phyloP scores from a whole-genome alignment of 2,113 vertebrate genomes.

The Melanerpes formicivorus region DNA sequence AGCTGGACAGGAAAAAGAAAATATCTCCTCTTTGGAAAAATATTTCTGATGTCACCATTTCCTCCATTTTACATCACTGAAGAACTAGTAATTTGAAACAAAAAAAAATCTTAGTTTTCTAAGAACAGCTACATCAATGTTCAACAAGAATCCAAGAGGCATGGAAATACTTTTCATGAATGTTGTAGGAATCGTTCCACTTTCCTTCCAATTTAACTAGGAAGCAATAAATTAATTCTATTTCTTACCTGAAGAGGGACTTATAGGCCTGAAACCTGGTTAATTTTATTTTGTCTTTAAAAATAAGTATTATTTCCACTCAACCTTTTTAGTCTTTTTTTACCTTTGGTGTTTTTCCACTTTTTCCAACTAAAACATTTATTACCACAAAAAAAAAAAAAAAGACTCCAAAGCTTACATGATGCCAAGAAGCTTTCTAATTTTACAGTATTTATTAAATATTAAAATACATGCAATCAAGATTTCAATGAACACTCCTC shows the following conservation, averaged over 20 bases:
- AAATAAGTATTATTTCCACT: background rate
- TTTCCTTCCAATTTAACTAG: background rate
- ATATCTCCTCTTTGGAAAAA: background rate
- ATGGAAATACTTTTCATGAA: background rate
- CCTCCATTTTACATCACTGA: background rate
- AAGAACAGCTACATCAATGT: background rate
- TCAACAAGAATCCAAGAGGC: background rate
- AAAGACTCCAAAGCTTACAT: background rate
- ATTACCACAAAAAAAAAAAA: background rate
- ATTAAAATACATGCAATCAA: background rate
- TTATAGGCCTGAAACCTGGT: background rate
- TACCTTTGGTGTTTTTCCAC: background rate
- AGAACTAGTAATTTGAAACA: background rate
- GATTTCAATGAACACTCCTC: background rate
- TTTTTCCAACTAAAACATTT: background rate
- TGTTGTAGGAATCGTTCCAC: background rate
- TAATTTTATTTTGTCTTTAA: background rate
- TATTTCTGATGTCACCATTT: background rate
- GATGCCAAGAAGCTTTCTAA: background rate
- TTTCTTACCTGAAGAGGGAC: background rate
- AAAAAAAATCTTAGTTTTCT: background rate
- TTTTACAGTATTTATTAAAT: background rate
- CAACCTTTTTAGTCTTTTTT: background rate
- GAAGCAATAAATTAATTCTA: background rate
- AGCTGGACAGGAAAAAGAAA: background rate